Base-by-base conservation (phyloP, 2,113 vertebrate genomes). In the Thalassoma bifasciatum region DNA sequence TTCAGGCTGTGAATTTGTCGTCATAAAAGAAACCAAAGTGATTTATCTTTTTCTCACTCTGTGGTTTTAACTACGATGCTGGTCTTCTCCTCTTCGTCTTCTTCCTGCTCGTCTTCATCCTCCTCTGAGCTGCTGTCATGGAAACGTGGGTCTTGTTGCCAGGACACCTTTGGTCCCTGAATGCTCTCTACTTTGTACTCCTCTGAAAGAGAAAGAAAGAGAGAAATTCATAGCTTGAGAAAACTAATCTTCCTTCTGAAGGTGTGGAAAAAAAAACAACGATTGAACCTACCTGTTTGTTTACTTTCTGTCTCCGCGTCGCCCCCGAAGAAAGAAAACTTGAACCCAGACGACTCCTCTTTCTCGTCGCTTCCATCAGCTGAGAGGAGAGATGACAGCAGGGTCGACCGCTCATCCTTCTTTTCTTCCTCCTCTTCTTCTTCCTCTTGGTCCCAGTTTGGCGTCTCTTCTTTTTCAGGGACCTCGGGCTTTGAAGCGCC, bases 101-200 rank as follows among this genome's bases (percentile, higher is more conserved):
- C 57, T 21, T 72, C 72, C 8, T 92, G 79, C 0, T 91, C 80
- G 8, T 92, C 91, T 12, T 95, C 93, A 0, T 94, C 95, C 12
- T 93, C 94, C 62, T 97, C 96, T 8, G 96, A 96, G 89, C 96
- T 98, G 92, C 96, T 97, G 77, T 98, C 97, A 26, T 94, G 95
- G 85, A 96, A 96, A 79, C 81, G 92, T 42, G 93, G 92, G 78
- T 96, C 94, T 74, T 88, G 94, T 66, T 96, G 95, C 96, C 95
- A 97, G 0, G 92, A 70, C 49, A 93, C 82, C 90, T 93, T 95
- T 1, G 90, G 77, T 0, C 84, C 82, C 66, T 92, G 94, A 76
- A 96, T 86, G 34, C 65, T 63, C 90, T 93, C 95, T 30, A 88
- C 26, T 61, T 84, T 57, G 5, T 98, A 98, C 19, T 94, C 96